Evolutionary conservation across 2,113 vertebrate genomes (phyloP).

Genomic region (Gopherus evgoodei): DNA sequence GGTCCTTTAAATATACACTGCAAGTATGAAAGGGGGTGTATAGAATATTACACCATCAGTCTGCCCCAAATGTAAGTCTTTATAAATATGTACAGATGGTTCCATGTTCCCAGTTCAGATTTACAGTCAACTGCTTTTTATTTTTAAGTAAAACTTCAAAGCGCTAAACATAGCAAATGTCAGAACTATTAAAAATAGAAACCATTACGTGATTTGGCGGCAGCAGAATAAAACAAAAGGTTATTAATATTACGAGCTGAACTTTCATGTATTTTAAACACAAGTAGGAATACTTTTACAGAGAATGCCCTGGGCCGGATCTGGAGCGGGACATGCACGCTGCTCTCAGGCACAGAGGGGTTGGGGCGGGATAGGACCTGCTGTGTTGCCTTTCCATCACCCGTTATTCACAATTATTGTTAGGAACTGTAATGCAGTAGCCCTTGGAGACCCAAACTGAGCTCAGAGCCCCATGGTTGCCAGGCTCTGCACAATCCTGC

Average conservation of each 20-base stretch:
- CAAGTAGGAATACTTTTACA: not conserved
- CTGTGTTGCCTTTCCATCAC: not conserved
- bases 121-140: slow-evolving; percentile 31
- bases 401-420: not conserved
- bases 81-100: slow-evolving; percentile 41
- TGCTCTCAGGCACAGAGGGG: not conserved
- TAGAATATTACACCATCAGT: not conserved
- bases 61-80: not conserved
- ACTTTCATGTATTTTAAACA: not conserved
- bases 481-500: not conserved
- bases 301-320: not conserved
- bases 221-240: not conserved
- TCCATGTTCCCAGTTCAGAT: slow-evolving; percentile 31
- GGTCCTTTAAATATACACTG: not conserved
- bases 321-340: not conserved
- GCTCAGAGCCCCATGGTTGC: not conserved
- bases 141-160: slow-evolving; percentile 50
- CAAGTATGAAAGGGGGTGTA: not conserved
- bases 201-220: not conserved
- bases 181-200: slow-evolving; percentile 17
- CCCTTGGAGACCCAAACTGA: not conserved
- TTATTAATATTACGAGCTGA: not conserved
- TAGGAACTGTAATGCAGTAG: not conserved
- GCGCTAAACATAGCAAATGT: slow-evolving; percentile 54
- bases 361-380: accelerated